Evolutionary conservation across 2,797 vertebrate species (phyloP).

Genomic region (Lutjanus argentimaculatus): DNA sequence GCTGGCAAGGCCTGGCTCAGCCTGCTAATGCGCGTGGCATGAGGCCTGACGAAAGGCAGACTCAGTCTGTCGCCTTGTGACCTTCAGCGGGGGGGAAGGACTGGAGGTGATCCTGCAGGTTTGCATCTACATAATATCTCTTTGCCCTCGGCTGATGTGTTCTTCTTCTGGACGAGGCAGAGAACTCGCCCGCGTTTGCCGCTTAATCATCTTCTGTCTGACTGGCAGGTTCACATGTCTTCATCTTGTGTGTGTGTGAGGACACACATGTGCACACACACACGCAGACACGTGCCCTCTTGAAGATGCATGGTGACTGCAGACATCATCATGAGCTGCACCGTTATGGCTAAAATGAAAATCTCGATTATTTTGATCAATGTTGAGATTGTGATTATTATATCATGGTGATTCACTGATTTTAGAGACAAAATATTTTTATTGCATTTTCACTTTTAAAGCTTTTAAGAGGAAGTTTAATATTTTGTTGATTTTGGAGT

Average conservation of each 20-base stretch:
- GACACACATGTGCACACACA: neutral
- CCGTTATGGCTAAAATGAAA: no score
- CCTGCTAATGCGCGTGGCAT: conserved; percentile 56
- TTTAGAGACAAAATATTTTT: no score
- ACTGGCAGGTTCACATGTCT: conserved; percentile 20
- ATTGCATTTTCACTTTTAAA: no score
- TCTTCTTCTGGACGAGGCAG: conserved; percentile 3
- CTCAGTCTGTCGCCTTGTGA: conserved; percentile 51
- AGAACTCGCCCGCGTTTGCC: conserved; percentile 1
- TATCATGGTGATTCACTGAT: no score
- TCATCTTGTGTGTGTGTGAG: conserved; percentile 2
- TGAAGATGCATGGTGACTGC: conserved; percentile 18
- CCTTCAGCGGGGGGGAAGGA: conserved; percentile 56
- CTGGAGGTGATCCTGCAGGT: conserved; percentile 31
- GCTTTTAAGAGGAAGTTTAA: no score
- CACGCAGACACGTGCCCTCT: neutral
- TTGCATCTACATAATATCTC: conserved; percentile 32
- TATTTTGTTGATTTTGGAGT: no score
- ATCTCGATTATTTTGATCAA: no score
- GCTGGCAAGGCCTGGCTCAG: conserved; percentile 38
- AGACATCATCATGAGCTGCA: conserved; percentile 13
- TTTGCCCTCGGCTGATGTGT: conserved; percentile 11
- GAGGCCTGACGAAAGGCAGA: conserved; percentile 43
- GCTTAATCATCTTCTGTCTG: conserved; percentile 32
- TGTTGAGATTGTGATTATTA: no score